Conservation (phyloP, 2,888 invertebrate species). For the Epistrophe grossulariae region DNA sequence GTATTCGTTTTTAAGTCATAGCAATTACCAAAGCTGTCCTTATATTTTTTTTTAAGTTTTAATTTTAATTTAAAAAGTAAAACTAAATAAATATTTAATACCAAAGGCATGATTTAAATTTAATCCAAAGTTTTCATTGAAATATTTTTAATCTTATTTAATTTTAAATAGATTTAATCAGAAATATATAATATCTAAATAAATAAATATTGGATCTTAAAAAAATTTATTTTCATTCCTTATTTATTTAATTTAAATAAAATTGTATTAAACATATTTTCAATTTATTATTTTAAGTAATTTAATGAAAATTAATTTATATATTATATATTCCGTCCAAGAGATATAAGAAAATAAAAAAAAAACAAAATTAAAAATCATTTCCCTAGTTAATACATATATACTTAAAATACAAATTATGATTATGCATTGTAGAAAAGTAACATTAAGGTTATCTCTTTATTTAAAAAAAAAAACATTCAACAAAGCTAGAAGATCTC, state of each 20-base stretch:
- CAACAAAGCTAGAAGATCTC: constrained; percentile 48
- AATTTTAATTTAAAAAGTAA: constrained; percentile 61
- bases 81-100: constrained; percentile 78
- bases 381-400: constrained; percentile 79
- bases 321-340: constrained; percentile 83
- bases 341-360: constrained; percentile 77
- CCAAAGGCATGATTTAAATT: constrained; percentile 82
- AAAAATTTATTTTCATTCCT: constrained; percentile 58
- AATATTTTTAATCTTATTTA: constrained; percentile 38
- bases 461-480: constrained; percentile 52
- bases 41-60: constrained; percentile 77
- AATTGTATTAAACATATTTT: constrained; percentile 22
- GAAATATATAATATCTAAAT: constrained; percentile 19
- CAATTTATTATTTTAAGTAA: constrained; percentile 77
- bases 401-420: constrained; percentile 49
- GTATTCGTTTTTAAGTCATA: constrained; percentile 37
- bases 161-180: constrained; percentile 41
- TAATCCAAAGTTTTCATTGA: constrained; percentile 71
- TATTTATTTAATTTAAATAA: constrained; percentile 66
- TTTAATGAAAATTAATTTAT: constrained; percentile 76
- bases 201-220: constrained; percentile 40
- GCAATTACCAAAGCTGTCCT: constrained; percentile 83
- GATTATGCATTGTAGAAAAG: constrained; percentile 59
- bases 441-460: background rate
- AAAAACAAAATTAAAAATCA: constrained; percentile 63